A percentile compares a stretch with the other conserved stretches of the same genome.
Evolutionary conservation across 2,797 vertebrate species (phyloP).

Genomic region (Urosaurus nigricauda): DNA sequence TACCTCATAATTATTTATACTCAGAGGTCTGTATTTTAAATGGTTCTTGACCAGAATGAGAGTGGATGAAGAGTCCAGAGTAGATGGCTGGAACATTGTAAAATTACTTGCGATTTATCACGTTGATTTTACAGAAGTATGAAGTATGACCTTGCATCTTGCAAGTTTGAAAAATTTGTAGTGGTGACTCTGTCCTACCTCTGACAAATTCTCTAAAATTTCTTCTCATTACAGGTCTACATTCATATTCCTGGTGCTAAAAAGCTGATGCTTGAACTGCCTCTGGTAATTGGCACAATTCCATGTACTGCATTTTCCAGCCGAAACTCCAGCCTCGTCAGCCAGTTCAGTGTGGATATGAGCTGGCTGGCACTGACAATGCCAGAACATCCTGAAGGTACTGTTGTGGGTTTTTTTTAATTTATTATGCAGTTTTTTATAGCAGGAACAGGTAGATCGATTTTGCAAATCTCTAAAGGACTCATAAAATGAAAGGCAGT

Average conservation of each 20-base stretch:
- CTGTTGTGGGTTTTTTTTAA: background rate
- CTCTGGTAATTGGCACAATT: slow-evolving; percentile 85
- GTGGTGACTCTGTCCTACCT: background rate
- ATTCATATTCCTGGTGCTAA: slow-evolving; percentile 88
- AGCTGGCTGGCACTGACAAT: slow-evolving; percentile 82
- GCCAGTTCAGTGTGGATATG: slow-evolving; percentile 82
- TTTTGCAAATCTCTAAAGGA: background rate
- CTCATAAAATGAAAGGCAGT: background rate
- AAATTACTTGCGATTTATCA: background rate
- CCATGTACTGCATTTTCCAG: slow-evolving; percentile 82
- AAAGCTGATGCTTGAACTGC: slow-evolving; percentile 85
- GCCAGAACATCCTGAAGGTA: slow-evolving; percentile 87
- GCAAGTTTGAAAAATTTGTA: too few relatives aligned
- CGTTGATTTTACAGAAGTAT: background rate
- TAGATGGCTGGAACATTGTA: background rate
- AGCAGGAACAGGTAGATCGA: background rate
- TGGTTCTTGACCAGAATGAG: background rate
- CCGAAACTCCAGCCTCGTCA: slow-evolving; percentile 79
- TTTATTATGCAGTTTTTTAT: background rate
- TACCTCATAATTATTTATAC: background rate
- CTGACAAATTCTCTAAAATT: background rate
- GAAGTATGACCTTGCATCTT: too few relatives aligned
- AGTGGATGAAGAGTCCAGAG: background rate
- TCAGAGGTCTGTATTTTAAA: background rate
- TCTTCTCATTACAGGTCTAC: slow-evolving; percentile 77